Evolutionary conservation across 2,113 vertebrate species (phyloP).

Genomic region (Larimichthys crocea): DNA sequence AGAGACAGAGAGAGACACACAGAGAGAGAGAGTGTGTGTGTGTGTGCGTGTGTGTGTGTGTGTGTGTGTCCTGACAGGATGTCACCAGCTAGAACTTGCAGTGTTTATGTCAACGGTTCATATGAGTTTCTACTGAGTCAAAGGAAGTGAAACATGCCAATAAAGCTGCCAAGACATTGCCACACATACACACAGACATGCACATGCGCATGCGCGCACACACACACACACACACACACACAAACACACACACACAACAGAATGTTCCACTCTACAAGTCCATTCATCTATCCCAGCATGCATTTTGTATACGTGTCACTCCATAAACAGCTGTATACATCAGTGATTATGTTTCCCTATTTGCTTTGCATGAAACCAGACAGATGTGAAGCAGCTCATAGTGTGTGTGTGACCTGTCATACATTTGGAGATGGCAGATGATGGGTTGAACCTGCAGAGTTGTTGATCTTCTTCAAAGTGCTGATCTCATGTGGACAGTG

Average conservation of each 20-base stretch:
- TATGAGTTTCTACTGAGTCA: conserved; percentile 36
- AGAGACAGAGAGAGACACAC: background rate
- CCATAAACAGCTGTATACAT: background rate
- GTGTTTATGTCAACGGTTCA: conserved; percentile 20
- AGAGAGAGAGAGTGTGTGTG: no score
- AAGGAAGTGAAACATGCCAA: conserved; percentile 57
- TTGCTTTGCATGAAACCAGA: background rate
- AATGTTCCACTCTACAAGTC: background rate
- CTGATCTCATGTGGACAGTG: background rate
- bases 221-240: background rate
- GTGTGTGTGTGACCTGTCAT: no score
- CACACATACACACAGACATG: background rate
- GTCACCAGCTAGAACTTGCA: conserved; percentile 29
- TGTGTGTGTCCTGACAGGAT: conserved; percentile 41
- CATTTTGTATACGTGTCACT: background rate
- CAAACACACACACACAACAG: background rate
- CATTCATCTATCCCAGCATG: background rate
- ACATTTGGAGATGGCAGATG: background rate
- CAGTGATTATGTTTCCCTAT: background rate
- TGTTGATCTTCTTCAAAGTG: background rate
- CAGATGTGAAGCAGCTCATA: background rate
- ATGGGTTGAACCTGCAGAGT: background rate
- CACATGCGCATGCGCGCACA: background rate
- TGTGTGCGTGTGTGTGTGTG: background rate
- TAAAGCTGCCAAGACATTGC: background rate